These are phyloP conservation scores for Leucophora obtusa DNA, from an alignment of 2,888 invertebrate species.

Conservation along the genomic window DNA sequence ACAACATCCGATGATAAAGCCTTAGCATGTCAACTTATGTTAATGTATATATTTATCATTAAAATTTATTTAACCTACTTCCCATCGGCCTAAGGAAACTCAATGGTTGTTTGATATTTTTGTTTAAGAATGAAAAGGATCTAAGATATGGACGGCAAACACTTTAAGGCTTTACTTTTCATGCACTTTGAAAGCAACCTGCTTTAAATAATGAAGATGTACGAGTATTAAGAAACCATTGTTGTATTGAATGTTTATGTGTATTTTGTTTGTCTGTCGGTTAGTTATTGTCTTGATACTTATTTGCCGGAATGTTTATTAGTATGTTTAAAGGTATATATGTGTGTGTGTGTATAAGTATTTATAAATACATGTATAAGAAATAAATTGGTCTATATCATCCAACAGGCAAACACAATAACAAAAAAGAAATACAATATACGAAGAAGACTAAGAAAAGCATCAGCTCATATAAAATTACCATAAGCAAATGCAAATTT, in stretches of 20 bases:
- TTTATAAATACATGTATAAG: background rate
- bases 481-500: constrained; percentile 53
- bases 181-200: constrained; percentile 1
- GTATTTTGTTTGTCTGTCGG: background rate
- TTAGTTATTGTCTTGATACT: constrained; percentile 6
- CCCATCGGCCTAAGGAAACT: constrained; percentile 19
- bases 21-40: constrained; percentile 2
- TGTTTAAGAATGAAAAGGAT: background rate
- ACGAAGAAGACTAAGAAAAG: constrained; percentile 6
- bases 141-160: background rate
- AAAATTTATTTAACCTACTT: constrained; percentile 54
- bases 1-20: constrained; percentile 14
- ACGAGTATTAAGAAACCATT: constrained; percentile 40
- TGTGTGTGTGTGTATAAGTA: background rate
- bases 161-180: constrained; percentile 2
- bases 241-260: background rate
- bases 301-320: constrained; percentile 1
- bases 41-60: constrained; percentile 51
- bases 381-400: background rate
- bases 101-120: background rate
- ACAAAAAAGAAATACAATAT: constrained; percentile 32
- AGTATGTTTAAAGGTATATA: background rate
- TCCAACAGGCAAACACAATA: background rate
- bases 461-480: constrained; percentile 40
- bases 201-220: constrained; percentile 41